These are phyloP conservation scores for Pimephales promelas DNA, from an alignment of 2,113 vertebrate genomes.

Conservation along the genomic window DNA sequence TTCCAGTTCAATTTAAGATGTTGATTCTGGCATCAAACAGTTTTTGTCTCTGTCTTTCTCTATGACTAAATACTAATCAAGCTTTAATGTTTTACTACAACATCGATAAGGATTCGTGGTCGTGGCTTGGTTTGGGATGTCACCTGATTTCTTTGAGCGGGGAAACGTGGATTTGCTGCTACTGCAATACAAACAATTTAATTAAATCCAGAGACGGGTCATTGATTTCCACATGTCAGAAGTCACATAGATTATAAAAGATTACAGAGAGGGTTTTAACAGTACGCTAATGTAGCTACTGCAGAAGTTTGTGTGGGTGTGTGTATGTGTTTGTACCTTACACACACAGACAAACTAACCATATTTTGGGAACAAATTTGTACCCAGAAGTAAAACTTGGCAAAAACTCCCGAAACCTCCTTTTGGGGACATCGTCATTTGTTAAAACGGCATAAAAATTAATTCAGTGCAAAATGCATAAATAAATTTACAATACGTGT, in stretches of 20 bases:
- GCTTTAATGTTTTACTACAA: background rate
- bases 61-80: background rate
- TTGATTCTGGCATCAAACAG: background rate
- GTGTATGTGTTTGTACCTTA: too few relatives aligned
- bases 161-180: background rate
- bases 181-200: background rate
- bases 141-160: background rate
- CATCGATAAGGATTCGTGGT: background rate
- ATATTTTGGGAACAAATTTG: too few relatives aligned
- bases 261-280: constrained; percentile 3
- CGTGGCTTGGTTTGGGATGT: background rate
- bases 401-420: too few relatives aligned
- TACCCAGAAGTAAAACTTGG: too few relatives aligned
- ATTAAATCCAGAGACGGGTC: constrained; percentile 34
- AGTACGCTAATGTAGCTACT: background rate
- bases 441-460: too few relatives aligned
- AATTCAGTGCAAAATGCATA: too few relatives aligned
- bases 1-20: background rate
- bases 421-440: too few relatives aligned
- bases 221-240: constrained; percentile 29
- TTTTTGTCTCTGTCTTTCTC: background rate
- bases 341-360: too few relatives aligned
- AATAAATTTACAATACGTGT: too few relatives aligned
- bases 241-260: constrained; percentile 36
- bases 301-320: background rate